Evolutionary conservation across 2,888 invertebrate species (phyloP).

Genomic region (Oscheius sp.): DNA sequence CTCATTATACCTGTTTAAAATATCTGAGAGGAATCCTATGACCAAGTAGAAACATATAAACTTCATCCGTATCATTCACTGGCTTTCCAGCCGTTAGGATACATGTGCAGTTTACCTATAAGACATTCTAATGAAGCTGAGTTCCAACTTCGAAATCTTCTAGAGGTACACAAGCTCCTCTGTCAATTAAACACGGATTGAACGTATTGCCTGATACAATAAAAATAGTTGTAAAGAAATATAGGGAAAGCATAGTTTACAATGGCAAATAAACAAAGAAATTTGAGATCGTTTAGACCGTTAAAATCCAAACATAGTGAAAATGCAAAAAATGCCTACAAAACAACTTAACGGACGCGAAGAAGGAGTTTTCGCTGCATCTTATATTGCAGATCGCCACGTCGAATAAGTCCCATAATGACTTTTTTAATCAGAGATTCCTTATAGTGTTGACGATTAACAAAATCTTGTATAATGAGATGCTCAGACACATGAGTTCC

Average conservation of each 20-base stretch:
- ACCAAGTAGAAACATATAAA: constrained; percentile 42
- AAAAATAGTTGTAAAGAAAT: not conserved
- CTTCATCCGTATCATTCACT: constrained; percentile 42
- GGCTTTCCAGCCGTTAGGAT: constrained; percentile 35
- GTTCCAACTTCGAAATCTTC: constrained; percentile 45
- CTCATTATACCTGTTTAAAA: constrained; percentile 38
- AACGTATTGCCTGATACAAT: not conserved
- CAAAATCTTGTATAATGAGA: constrained; percentile 86
- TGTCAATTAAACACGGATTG: constrained; percentile 44
- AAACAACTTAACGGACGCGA: constrained; percentile 79
- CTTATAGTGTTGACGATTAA: constrained; percentile 80
- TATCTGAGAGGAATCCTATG: constrained; percentile 41
- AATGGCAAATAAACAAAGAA: constrained; percentile 3
- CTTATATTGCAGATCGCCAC: constrained; percentile 94
- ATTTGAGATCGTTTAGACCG: not conserved
- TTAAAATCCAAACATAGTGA: not conserved
- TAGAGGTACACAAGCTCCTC: constrained; percentile 41
- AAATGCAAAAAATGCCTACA: constrained; percentile 9
- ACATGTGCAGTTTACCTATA: constrained; percentile 49
- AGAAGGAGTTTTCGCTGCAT: constrained; percentile 96
- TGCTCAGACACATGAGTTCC: constrained; percentile 79
- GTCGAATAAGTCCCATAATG: constrained; percentile 88
- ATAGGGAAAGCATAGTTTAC: constrained; percentile 2
- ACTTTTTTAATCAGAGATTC: constrained; percentile 88
- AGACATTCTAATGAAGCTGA: not conserved